Evolutionary conservation across 2,113 vertebrate genomes (phyloP).

Genomic region (Syrmaticus mikado): DNA sequence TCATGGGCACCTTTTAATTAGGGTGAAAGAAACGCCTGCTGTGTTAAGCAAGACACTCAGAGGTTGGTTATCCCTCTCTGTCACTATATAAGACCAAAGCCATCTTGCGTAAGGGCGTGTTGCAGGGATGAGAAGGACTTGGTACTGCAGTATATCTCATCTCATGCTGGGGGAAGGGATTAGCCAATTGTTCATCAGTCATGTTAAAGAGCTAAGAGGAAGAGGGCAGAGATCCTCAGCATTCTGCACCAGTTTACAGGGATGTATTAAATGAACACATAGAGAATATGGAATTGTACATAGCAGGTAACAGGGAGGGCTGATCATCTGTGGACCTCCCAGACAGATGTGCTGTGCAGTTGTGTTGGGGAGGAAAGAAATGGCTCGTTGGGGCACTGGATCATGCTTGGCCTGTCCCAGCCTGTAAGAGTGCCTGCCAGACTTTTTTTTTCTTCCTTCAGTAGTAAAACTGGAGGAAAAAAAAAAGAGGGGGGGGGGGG

Average conservation of each 20-base stretch:
- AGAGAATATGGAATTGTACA: neutral
- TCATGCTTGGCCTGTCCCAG: neutral
- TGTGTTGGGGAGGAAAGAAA: neutral
- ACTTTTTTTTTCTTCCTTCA: neutral
- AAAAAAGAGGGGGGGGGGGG: neutral
- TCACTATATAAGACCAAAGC: neutral
- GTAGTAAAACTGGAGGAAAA: neutral
- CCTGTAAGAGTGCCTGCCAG: neutral
- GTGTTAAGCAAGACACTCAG: neutral
- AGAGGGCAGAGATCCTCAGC: neutral
- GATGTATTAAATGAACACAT: neutral
- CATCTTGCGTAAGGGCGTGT: rapidly evolving
- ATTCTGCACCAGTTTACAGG: neutral
- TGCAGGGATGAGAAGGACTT: rapidly evolving
- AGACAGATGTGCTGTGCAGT: neutral
- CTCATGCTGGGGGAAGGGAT: neutral
- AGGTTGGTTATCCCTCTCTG: neutral
- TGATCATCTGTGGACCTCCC: neutral
- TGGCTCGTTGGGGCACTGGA: rapidly evolving
- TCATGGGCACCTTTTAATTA: neutral
- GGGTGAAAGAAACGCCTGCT: neutral
- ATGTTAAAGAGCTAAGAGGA: neutral
- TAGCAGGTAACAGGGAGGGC: neutral
- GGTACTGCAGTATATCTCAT: rapidly evolving
- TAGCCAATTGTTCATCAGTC: rapidly evolving